phyloP scores from a whole-genome alignment of 2,113 vertebrate genomes.

The Glaucomys volans region DNA sequence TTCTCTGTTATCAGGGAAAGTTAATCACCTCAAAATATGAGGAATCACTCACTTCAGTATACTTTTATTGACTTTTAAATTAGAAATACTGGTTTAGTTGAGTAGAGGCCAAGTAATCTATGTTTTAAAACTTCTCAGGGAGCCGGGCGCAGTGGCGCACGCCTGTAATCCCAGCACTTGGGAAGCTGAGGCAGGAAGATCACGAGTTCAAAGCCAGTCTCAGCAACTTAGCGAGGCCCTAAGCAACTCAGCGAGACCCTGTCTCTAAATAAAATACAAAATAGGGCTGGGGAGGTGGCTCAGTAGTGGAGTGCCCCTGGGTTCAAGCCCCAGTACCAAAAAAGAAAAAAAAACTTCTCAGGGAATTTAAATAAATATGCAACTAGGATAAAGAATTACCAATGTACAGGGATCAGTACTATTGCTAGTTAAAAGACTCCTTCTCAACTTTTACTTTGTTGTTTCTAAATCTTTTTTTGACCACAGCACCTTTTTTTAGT shows the following conservation, averaged over 20 bases:
- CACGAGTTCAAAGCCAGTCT: too few species aligned
- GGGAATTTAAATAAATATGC: constrained; percentile 38
- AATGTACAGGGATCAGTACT: neutral
- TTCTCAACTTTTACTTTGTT: constrained; percentile 22
- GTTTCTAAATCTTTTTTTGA: neutral
- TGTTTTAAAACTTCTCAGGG: constrained; percentile 24
- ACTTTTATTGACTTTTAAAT: constrained; percentile 52
- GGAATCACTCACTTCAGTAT: neutral
- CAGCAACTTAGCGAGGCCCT: too few species aligned
- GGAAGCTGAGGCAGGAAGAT: too few species aligned
- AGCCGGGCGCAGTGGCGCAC: too few species aligned
- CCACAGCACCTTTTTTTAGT: neutral
- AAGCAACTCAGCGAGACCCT: too few species aligned
- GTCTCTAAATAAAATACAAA: too few species aligned
- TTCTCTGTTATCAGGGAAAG: neutral
- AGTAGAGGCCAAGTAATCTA: neutral
- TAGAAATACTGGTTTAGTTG: constrained; percentile 46
- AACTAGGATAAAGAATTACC: neutral
- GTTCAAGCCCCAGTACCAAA: too few species aligned
- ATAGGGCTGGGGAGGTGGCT: too few species aligned
- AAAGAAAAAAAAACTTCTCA: constrained; percentile 45
- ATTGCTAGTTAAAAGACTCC: neutral
- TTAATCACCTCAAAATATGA: constrained; percentile 28
- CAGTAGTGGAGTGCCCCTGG: too few species aligned
- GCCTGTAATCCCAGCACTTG: too few species aligned